Evolutionary conservation across 1,140 invertebrate species (phyloP).

Genomic region (Ruditapes philippinarum): DNA sequence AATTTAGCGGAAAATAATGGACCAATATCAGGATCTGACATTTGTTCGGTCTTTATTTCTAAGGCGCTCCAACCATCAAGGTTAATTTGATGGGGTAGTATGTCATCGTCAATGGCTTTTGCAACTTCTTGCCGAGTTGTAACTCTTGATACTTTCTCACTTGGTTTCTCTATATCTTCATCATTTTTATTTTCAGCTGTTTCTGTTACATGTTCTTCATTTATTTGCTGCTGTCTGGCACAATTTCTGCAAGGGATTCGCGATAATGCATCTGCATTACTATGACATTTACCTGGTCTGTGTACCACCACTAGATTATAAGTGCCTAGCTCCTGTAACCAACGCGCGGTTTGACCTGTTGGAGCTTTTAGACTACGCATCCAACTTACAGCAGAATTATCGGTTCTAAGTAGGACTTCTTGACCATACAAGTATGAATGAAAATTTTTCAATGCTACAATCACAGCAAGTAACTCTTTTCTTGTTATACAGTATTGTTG

Average conservation of each 20-base stretch:
- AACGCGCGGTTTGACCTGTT: conserved; percentile 72
- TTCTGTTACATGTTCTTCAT: neutral
- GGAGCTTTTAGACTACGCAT: conserved; percentile 51
- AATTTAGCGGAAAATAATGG: neutral
- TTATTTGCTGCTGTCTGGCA: conserved; percentile 18
- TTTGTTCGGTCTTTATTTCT: neutral
- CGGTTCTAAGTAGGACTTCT: conserved; percentile 68
- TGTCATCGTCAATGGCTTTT: neutral
- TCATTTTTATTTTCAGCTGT: too few species aligned
- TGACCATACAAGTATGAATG: conserved; percentile 69
- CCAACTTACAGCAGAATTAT: conserved; percentile 74
- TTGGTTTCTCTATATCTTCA: neutral
- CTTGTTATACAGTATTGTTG: conserved; percentile 86
- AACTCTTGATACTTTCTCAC: neutral
- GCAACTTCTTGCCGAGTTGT: neutral
- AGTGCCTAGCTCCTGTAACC: conserved; percentile 73
- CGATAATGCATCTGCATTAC: conserved; percentile 78
- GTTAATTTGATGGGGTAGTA: neutral
- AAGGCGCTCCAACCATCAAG: neutral
- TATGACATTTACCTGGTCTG: conserved; percentile 71
- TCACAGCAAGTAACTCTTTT: too few species aligned
- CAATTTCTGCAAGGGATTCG: conserved; percentile 64
- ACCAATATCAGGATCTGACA: neutral
- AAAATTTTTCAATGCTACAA: conserved; percentile 65
- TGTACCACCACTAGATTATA: conserved; percentile 78